phyloP scores from a whole-genome alignment of 2,113 vertebrate species.

The Dasyurus viverrinus region DNA sequence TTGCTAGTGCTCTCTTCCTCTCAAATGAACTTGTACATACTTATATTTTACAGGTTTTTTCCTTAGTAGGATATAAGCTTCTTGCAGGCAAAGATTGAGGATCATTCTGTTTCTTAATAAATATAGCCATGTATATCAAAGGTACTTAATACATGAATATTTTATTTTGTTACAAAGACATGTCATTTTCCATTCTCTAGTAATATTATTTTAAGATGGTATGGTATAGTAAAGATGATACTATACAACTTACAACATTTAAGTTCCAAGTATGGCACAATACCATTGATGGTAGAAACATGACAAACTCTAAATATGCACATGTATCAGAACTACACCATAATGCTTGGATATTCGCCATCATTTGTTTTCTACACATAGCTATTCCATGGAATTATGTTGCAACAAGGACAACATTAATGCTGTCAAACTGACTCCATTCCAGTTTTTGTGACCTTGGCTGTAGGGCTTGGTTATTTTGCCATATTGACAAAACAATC shows the following conservation, averaged over 20 bases:
- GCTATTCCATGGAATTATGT: not conserved
- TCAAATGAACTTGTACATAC: not conserved
- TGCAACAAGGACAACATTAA: conserved; percentile 30
- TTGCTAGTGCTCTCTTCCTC: not conserved
- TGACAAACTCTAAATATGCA: not conserved
- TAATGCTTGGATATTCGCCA: not conserved
- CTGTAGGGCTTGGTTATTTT: not conserved
- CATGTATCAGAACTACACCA: not conserved
- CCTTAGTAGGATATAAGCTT: not conserved
- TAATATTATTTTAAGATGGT: not conserved
- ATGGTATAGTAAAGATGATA: not conserved
- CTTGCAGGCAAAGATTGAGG: not conserved
- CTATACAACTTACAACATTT: not conserved
- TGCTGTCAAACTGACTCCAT: not conserved
- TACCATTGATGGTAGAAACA: not conserved
- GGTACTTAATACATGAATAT: not conserved
- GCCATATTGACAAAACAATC: conserved; percentile 37
- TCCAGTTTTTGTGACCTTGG: not conserved
- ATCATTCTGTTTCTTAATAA: not conserved
- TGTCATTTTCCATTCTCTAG: not conserved
- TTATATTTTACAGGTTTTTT: not conserved
- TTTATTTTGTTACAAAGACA: not conserved
- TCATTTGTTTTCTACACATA: not conserved
- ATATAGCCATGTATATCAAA: not conserved
- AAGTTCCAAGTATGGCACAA: not conserved